A percentile compares a stretch with the other conserved stretches of the same genome.
Evolutionary conservation across 2,888 invertebrate genomes (phyloP).

Genomic region (Tribolium freemani): DNA sequence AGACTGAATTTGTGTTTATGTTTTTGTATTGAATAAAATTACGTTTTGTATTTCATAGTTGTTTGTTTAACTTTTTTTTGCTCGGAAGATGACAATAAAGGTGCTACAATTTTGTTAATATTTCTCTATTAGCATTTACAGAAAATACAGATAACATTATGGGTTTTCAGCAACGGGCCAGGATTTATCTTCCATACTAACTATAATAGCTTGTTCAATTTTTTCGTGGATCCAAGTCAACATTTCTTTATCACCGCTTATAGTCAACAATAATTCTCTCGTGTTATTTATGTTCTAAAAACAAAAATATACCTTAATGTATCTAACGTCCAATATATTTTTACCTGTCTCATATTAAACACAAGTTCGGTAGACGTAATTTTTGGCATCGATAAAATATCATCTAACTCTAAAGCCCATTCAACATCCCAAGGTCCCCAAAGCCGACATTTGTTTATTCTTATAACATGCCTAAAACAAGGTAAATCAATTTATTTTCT

Average conservation of each 20-base stretch:
- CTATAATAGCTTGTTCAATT: conserved; percentile 81
- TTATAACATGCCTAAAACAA: conserved; percentile 77
- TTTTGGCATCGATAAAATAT: conserved; percentile 75
- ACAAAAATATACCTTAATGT: conserved; percentile 23
- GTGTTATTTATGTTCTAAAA: conserved; percentile 60
- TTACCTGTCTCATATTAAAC: conserved; percentile 82
- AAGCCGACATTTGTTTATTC: conserved; percentile 78
- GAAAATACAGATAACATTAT: conserved; percentile 26
- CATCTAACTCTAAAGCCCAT: conserved; percentile 81
- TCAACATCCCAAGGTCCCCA: conserved; percentile 84
- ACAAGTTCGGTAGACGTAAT: conserved; percentile 74
- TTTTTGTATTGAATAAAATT: conserved; percentile 24
- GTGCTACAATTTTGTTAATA: background rate
- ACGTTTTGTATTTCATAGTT: background rate
- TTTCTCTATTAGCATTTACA: conserved; percentile 27
- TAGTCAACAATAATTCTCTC: conserved; percentile 58
- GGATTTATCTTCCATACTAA: conserved; percentile 81
- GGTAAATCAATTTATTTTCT: background rate
- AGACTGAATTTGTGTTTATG: conserved; percentile 32
- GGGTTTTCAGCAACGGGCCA: conserved; percentile 65
- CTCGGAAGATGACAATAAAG: too few relatives aligned
- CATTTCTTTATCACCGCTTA: conserved; percentile 76
- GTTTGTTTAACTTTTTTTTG: background rate
- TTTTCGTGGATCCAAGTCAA: conserved; percentile 81
- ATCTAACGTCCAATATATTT: too few relatives aligned